Evolutionary conservation across 2,797 vertebrate genomes (phyloP).

Genomic region (Paramormyrops hopkinsi): DNA sequence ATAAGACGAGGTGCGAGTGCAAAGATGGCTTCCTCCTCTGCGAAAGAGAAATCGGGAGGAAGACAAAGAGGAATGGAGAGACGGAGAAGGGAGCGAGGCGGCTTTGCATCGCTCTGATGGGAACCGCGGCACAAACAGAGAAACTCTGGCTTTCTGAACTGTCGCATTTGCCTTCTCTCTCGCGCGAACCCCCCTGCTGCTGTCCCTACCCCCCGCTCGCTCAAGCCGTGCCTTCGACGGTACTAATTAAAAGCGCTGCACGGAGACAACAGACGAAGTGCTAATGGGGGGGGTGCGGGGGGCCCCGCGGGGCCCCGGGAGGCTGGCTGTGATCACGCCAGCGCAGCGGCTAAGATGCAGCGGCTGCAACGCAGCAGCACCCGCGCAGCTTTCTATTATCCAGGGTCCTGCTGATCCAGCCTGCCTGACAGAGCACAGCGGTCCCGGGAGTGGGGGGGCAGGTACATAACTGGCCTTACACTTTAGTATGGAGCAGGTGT

Average conservation of each 20-base stretch:
- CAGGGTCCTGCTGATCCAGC: constrained; percentile 41
- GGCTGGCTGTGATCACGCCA: constrained; percentile 49
- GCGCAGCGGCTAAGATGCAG: constrained; percentile 34
- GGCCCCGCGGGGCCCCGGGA: constrained; percentile 64
- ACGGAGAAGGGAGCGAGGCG: neutral
- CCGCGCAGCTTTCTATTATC: constrained; percentile 63
- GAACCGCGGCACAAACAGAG: constrained; percentile 14
- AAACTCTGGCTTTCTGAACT: constrained; percentile 19
- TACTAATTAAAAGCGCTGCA: constrained; percentile 73
- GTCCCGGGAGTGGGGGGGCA: neutral
- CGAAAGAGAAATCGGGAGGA: constrained; percentile 16
- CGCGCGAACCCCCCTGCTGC: neutral
- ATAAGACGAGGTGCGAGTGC: neutral
- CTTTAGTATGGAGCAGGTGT: neutral
- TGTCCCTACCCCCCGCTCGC: neutral
- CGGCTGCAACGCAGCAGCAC: constrained; percentile 28
- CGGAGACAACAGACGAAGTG: constrained; percentile 69
- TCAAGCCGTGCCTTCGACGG: constrained; percentile 49
- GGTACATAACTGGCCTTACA: neutral
- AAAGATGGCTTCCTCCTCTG: neutral
- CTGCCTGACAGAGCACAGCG: constrained; percentile 8
- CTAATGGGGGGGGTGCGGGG: constrained; percentile 67
- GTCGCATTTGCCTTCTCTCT: neutral
- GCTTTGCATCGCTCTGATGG: neutral
- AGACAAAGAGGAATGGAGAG: neutral